Conservation (phyloP, 92 coral and sea anemone species). For the Virgularia gustaviana region DNA sequence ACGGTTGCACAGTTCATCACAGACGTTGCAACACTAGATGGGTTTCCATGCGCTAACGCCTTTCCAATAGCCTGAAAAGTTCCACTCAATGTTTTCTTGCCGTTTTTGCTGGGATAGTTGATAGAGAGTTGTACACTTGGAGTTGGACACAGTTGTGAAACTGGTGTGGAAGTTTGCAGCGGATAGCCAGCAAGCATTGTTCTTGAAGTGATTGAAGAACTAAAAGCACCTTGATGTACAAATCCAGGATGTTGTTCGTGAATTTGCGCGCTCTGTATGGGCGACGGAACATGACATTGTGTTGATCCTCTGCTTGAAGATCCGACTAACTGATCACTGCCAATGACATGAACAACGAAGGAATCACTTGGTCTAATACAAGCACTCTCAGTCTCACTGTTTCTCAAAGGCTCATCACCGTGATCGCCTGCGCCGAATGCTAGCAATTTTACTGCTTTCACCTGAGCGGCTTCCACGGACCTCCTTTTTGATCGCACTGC, state of each 20-base stretch:
- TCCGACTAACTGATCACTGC: too few species aligned
- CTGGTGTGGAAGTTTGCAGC: constrained; percentile 33
- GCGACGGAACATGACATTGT: too few species aligned
- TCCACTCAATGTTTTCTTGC: constrained; percentile 38
- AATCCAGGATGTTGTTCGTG: background rate
- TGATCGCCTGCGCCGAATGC: constrained; percentile 27
- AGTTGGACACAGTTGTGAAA: constrained; percentile 20
- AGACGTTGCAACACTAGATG: constrained; percentile 44
- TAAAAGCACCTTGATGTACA: constrained; percentile 35
- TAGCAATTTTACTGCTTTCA: background rate
- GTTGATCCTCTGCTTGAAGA: too few species aligned
- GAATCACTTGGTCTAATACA: background rate
- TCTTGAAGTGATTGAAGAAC: constrained; percentile 25
- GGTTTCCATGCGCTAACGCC: constrained; percentile 43
- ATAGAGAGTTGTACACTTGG: constrained; percentile 25
- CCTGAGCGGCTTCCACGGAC: constrained; percentile 28
- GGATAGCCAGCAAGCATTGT: constrained; percentile 25
- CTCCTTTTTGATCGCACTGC: constrained; percentile 52
- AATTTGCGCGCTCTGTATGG: too few species aligned
- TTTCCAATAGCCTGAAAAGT: constrained; percentile 47
- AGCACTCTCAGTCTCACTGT: constrained; percentile 3
- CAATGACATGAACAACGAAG: too few species aligned
- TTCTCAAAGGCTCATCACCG: constrained; percentile 27
- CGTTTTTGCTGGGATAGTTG: constrained; percentile 41
- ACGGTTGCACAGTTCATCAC: constrained; percentile 44